Percentiles rank a stretch among this genome's conserved stretches.
Evolutionary conservation across 2,888 invertebrate species (phyloP).

Genomic region (Ptilodon capucinus): DNA sequence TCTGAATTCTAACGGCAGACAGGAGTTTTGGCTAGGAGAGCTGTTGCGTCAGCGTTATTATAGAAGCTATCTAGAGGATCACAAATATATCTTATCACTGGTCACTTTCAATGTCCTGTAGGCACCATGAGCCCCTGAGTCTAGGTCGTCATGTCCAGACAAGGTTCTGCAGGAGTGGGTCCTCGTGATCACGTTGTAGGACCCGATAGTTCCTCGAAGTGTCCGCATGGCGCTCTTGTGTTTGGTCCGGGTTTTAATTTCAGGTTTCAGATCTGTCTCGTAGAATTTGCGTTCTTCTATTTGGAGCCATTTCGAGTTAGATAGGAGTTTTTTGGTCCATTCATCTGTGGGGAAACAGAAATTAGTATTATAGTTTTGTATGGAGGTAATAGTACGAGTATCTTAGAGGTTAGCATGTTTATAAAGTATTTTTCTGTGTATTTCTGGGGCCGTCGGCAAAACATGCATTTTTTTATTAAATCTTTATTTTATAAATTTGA

Average conservation of each 20-base stretch:
- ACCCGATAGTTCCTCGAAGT: slow-evolving; percentile 52
- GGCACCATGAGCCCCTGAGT: slow-evolving; percentile 65
- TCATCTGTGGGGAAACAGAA: slow-evolving; percentile 67
- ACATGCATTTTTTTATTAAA: no score
- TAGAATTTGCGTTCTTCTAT: slow-evolving; percentile 82
- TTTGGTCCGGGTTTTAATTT: slow-evolving; percentile 41
- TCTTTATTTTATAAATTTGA: no score
- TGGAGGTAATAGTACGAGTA: no score
- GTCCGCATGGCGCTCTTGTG: slow-evolving; percentile 57
- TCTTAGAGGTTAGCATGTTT: no score
- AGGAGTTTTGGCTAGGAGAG: no score
- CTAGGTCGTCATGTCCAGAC: slow-evolving; percentile 59
- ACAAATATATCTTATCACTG: slow-evolving; percentile 50
- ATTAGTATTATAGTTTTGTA: not conserved
- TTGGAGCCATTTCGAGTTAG: slow-evolving; percentile 87
- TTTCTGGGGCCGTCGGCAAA: no score
- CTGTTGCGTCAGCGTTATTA: no score
- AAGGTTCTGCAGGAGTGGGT: slow-evolving; percentile 69
- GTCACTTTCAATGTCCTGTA: slow-evolving; percentile 66
- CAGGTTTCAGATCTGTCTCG: slow-evolving; percentile 69
- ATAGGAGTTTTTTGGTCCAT: slow-evolving; percentile 88
- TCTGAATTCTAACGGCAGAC: no score
- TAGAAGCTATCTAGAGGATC: no score
- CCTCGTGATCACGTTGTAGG: slow-evolving; percentile 68
- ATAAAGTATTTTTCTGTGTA: no score